Conservation (phyloP, 1,140 invertebrate genomes). For the Caerostris extrusa region DNA sequence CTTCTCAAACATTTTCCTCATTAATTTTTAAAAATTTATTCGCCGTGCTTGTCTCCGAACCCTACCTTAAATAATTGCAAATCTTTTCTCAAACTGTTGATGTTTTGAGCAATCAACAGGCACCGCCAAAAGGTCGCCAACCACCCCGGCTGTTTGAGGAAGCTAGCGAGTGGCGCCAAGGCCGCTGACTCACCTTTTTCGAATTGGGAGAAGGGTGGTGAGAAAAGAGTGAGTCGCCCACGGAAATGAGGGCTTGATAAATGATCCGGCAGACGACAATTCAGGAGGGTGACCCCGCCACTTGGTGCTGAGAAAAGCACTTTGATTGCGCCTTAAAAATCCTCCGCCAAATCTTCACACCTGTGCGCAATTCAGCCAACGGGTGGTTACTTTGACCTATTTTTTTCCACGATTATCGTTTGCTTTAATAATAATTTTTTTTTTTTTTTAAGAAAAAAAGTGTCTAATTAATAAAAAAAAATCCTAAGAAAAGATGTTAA, state of each 20-base stretch:
- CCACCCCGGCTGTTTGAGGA: not conserved
- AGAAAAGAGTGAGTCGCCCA: conserved; percentile 66
- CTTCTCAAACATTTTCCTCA: too few species aligned
- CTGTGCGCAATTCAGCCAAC: not conserved
- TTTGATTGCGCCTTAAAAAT: conserved; percentile 18
- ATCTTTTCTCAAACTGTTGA: not conserved
- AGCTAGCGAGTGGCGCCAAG: conserved; percentile 35
- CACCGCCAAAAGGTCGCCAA: not conserved
- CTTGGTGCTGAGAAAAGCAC: conserved; percentile 39
- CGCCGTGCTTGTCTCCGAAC: too few species aligned
- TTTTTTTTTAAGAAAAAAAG: too few species aligned
- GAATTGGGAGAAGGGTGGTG: conserved; percentile 63
- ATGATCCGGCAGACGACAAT: conserved; percentile 48
- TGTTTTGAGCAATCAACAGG: not conserved
- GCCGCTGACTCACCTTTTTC: conserved; percentile 71
- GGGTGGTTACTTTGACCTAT: not conserved
- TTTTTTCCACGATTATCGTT: not conserved
- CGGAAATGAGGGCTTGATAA: conserved; percentile 74
- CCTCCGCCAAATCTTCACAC: conserved; percentile 29
- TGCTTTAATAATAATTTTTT: too few species aligned
- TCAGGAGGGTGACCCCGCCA: conserved; percentile 49
- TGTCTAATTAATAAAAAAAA: too few species aligned
- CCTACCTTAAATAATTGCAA: not conserved
- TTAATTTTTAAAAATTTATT: too few species aligned
- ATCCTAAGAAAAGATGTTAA: too few species aligned